Conservation (phyloP, 1,140 invertebrate species). For the Drosophila kepulauana region DNA sequence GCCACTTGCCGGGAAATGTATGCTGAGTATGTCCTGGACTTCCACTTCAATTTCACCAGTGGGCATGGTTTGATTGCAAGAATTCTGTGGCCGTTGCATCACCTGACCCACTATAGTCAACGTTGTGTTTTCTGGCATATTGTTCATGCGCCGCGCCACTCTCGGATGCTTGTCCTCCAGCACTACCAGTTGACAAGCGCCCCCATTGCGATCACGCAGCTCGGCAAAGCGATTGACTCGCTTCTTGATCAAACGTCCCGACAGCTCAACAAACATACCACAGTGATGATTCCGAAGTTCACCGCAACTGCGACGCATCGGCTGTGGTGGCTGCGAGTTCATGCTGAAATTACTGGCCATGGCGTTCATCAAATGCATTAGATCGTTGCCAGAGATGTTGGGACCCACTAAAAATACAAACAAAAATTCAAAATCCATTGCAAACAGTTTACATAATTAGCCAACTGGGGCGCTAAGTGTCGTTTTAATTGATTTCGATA, state of each 20-base stretch:
- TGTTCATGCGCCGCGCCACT: slow-evolving; percentile 81
- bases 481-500: neutral
- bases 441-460: neutral
- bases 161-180: slow-evolving; percentile 84
- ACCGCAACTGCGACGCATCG: slow-evolving; percentile 80
- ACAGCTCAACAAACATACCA: slow-evolving; percentile 83
- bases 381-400: slow-evolving; percentile 73
- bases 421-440: no score
- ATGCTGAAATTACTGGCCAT: slow-evolving; percentile 83
- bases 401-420: slow-evolving; percentile 51
- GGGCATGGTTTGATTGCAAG: slow-evolving; percentile 83
- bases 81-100: slow-evolving; percentile 72
- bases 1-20: slow-evolving; percentile 71
- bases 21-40: slow-evolving; percentile 82
- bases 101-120: slow-evolving; percentile 84
- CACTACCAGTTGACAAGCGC: slow-evolving; percentile 85
- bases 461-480: no score
- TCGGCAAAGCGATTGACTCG: slow-evolving; percentile 84
- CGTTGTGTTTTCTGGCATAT: slow-evolving; percentile 84
- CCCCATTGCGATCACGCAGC: slow-evolving; percentile 80
- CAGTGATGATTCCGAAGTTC: slow-evolving; percentile 80
- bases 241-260: slow-evolving; percentile 83
- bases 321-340: slow-evolving; percentile 79
- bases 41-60: slow-evolving; percentile 85
- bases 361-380: slow-evolving; percentile 80